Evolutionary conservation across 2,113 vertebrate species (phyloP).

Genomic region (Trogon melanurus): DNA sequence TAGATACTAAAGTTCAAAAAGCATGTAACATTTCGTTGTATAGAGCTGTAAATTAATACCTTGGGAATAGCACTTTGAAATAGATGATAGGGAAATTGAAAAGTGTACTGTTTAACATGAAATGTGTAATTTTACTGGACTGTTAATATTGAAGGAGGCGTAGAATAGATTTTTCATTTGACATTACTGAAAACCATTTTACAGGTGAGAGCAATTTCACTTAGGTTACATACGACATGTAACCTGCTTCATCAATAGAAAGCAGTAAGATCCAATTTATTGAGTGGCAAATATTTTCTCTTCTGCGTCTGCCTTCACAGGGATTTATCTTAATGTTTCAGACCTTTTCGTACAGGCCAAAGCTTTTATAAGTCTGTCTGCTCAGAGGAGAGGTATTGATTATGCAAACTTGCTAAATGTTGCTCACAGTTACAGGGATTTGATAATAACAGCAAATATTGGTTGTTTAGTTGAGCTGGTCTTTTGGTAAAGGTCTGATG

Average conservation of each 20-base stretch:
- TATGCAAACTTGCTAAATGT: slow-evolving; percentile 42
- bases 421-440: slow-evolving; percentile 17
- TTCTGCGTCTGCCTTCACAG: background rate
- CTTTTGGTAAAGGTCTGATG: slow-evolving; percentile 14
- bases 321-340: slow-evolving; percentile 4
- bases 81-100: background rate
- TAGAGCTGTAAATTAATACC: background rate
- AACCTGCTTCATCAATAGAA: background rate
- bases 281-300: slow-evolving; percentile 55
- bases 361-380: background rate
- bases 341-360: background rate
- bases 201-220: background rate
- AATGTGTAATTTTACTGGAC: background rate
- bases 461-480: background rate
- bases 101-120: background rate
- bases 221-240: background rate
- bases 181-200: background rate
- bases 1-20: background rate
- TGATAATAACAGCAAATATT: background rate
- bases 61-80: background rate
- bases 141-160: background rate
- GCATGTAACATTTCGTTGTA: background rate
- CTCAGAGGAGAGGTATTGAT: slow-evolving; percentile 34
- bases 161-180: slow-evolving; percentile 8
- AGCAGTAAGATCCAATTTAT: slow-evolving; percentile 8